These are phyloP conservation scores for Meloe dianella DNA, from an alignment of 2,888 invertebrate genomes.

Conservation along the genomic window DNA sequence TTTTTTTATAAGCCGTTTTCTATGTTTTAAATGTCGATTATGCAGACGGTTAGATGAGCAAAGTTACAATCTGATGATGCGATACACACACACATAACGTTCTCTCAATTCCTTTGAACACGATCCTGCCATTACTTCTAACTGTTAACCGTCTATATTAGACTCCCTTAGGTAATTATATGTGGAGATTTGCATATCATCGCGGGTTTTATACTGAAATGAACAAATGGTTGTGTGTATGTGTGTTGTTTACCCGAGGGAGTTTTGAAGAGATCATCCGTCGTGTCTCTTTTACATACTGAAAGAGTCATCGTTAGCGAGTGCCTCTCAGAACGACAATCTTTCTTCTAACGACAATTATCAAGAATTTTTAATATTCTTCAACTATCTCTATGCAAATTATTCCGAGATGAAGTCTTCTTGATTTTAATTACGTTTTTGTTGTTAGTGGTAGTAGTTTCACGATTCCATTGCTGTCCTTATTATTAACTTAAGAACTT, in stretches of 20 bases:
- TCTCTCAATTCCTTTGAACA: slow-evolving; percentile 20
- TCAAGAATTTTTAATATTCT: too few relatives aligned
- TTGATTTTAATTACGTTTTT: slow-evolving; percentile 20
- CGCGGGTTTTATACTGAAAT: slow-evolving; percentile 22
- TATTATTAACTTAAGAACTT: slow-evolving; percentile 26
- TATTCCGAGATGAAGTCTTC: background rate
- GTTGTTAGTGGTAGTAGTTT: slow-evolving; percentile 24
- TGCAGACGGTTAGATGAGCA: slow-evolving; percentile 1
- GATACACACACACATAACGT: background rate
- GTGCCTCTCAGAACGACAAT: too few relatives aligned
- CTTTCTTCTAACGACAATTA: too few relatives aligned
- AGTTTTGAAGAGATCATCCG: background rate
- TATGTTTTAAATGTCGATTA: too few relatives aligned
- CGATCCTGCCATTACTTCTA: slow-evolving; percentile 33
- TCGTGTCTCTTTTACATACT: background rate
- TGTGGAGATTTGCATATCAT: slow-evolving; percentile 40
- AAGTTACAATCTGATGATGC: background rate
- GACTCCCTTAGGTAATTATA: slow-evolving; percentile 38
- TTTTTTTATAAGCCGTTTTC: too few relatives aligned
- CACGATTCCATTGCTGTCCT: slow-evolving; percentile 30
- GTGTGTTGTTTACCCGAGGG: slow-evolving; percentile 19
- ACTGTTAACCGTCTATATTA: slow-evolving; percentile 38
- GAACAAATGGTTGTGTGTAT: slow-evolving; percentile 17
- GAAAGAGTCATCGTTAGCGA: too few relatives aligned
- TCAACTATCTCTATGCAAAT: background rate